Evolutionary conservation across 2,113 vertebrate genomes (phyloP).

Genomic region (Saguinus midas): DNA sequence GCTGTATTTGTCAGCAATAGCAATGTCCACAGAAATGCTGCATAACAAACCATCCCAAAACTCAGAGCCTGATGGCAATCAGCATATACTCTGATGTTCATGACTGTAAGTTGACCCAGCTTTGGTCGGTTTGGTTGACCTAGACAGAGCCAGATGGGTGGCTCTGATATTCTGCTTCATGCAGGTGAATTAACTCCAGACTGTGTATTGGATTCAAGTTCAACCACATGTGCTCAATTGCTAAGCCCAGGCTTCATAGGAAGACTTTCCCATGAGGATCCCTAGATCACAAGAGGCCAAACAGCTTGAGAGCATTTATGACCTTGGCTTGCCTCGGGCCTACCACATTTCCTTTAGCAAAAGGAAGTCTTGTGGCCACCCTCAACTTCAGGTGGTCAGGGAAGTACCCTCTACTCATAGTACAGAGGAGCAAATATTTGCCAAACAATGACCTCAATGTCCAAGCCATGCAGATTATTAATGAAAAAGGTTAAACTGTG

Average conservation of each 20-base stretch:
- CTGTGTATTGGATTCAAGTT: neutral
- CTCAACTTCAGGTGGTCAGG: neutral
- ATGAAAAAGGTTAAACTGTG: neutral
- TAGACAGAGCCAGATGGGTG: neutral
- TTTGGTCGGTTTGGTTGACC: neutral
- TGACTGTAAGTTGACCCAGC: neutral
- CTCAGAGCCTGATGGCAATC: neutral
- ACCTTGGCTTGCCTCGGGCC: no score
- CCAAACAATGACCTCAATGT: neutral
- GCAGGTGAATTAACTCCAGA: neutral
- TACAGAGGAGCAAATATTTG: neutral
- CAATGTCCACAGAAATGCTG: neutral
- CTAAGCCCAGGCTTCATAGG: neutral
- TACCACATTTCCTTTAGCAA: neutral
- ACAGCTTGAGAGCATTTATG: accelerated
- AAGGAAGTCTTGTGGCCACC: neutral
- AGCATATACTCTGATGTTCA: accelerated
- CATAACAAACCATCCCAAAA: neutral
- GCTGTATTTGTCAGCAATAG: neutral
- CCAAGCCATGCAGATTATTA: neutral
- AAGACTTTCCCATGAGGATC: neutral
- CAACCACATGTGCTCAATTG: neutral
- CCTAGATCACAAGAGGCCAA: neutral
- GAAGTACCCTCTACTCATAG: neutral
- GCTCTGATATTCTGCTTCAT: neutral